Evolutionary conservation across 2,113 vertebrate species (phyloP).

Genomic region (Oryzias woworae): DNA sequence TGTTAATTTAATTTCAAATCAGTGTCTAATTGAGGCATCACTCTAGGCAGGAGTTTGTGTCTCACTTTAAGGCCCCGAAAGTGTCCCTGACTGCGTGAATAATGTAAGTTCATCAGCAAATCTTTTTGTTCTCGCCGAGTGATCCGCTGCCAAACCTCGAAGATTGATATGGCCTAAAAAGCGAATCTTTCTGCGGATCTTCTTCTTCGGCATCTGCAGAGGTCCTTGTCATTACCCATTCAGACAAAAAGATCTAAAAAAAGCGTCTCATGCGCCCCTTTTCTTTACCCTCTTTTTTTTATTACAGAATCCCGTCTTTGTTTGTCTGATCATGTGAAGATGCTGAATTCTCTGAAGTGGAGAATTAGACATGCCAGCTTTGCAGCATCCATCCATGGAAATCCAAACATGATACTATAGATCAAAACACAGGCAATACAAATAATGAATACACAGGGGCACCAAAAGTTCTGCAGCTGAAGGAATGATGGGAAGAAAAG

Average conservation of each 20-base stretch:
- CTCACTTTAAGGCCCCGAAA: slow-evolving; percentile 36
- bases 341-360: slow-evolving; percentile 32
- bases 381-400: slow-evolving; percentile 54
- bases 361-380: slow-evolving; percentile 62
- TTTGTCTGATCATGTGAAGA: slow-evolving; percentile 43
- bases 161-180: slow-evolving; percentile 28
- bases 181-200: slow-evolving; percentile 6
- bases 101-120: slow-evolving; percentile 63
- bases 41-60: slow-evolving; percentile 15
- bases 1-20: slow-evolving; percentile 60
- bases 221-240: slow-evolving; percentile 23
- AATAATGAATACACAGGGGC: slow-evolving; percentile 74
- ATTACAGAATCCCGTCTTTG: slow-evolving; percentile 7
- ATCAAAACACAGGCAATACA: slow-evolving; percentile 60
- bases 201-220: not conserved
- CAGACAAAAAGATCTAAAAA: slow-evolving; percentile 22
- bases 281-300: not conserved
- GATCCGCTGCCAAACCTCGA: slow-evolving; percentile 35
- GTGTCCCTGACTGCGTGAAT: slow-evolving; percentile 56
- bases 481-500: slow-evolving; percentile 27
- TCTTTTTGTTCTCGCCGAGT: slow-evolving; percentile 60
- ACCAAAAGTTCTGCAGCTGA: slow-evolving; percentile 30
- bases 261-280: slow-evolving; percentile 3
- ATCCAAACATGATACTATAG: slow-evolving; percentile 54
- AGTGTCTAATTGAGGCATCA: slow-evolving; percentile 49